Conservation (phyloP, 2,113 vertebrate genomes). For the Ptychochromis oligacanthus region DNA sequence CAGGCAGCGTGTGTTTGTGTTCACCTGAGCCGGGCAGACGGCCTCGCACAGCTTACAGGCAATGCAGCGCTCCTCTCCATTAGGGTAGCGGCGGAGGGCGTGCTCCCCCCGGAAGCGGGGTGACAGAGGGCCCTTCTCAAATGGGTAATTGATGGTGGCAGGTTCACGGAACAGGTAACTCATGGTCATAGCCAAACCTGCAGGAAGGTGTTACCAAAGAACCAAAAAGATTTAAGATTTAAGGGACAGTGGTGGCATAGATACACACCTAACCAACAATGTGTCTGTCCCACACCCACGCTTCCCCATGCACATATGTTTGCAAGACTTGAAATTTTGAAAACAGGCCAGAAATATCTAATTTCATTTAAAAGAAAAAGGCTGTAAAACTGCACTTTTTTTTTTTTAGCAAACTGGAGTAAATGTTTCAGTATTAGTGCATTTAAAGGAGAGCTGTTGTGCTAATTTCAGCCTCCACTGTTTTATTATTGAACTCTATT, state of each 20-base stretch:
- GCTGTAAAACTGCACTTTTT: too few species aligned
- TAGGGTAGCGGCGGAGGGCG: conserved; percentile 79
- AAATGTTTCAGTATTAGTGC: too few species aligned
- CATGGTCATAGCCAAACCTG: conserved; percentile 90
- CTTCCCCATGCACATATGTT: not conserved
- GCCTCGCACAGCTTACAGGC: conserved; percentile 91
- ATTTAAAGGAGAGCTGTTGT: too few species aligned
- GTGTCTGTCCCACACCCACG: not conserved
- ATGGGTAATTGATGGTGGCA: conserved; percentile 94
- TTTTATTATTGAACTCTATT: too few species aligned
- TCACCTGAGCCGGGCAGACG: conserved; percentile 81
- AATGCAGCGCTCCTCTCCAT: conserved; percentile 92
- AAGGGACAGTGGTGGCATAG: not conserved
- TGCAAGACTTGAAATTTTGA: not conserved
- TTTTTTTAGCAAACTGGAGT: too few species aligned
- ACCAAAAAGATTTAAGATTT: not conserved
- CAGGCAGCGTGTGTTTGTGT: not conserved
- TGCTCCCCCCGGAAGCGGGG: conserved; percentile 92
- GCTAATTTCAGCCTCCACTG: too few species aligned
- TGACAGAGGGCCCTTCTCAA: conserved; percentile 93
- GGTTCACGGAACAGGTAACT: conserved; percentile 93
- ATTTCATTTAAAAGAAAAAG: too few species aligned
- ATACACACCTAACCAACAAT: too few species aligned
- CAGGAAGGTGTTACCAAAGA: not conserved
- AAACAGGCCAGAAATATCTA: not conserved